phyloP scores from a whole-genome alignment of 2,113 vertebrate genomes.

The Catharus minimus region DNA sequence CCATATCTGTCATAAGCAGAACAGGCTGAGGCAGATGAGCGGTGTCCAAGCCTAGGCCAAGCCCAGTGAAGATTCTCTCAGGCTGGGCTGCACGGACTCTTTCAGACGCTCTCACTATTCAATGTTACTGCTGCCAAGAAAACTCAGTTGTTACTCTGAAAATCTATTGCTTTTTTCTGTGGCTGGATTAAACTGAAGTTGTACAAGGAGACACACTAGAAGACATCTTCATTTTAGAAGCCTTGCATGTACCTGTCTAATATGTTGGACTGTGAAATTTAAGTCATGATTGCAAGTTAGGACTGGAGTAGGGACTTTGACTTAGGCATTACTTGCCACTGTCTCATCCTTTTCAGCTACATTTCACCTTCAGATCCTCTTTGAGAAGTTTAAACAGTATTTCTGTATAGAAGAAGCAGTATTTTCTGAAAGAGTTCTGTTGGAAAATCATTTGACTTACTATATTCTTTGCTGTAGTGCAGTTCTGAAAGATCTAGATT shows the following conservation, averaged over 20 bases:
- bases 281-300: background rate
- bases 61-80: background rate
- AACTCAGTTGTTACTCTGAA: background rate
- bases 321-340: background rate
- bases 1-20: rapidly evolving
- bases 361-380: background rate
- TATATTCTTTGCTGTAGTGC: background rate
- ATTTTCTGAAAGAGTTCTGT: background rate
- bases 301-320: background rate
- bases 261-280: background rate
- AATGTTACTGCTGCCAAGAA: background rate
- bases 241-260: background rate
- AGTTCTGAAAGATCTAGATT: background rate
- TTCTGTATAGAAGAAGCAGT: background rate
- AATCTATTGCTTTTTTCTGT: background rate
- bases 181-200: background rate
- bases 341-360: background rate
- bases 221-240: background rate
- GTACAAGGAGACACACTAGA: background rate
- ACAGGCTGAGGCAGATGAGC: background rate
- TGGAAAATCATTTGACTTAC: background rate
- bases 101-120: background rate
- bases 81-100: background rate
- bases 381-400: background rate
- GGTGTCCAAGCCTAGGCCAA: too few relatives aligned